Evolutionary conservation across 1,140 invertebrate species (phyloP), one percentile per base, ranked within the genome.

Genomic region (Achroia grisella): DNA sequence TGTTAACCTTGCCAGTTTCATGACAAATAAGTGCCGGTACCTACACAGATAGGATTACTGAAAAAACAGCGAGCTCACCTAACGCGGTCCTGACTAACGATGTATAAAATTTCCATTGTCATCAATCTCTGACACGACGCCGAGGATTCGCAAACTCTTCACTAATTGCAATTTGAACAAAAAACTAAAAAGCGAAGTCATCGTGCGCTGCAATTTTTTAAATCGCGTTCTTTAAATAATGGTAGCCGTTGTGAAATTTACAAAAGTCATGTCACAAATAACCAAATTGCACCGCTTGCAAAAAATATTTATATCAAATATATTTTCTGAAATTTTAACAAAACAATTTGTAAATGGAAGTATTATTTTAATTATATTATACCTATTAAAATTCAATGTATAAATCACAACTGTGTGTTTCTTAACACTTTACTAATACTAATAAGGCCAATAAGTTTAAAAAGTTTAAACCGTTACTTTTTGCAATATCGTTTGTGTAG

Each of bases 31-130:
- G 59, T 62, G 47, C 45, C 48, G 49, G 48, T 64, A 61, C 68
- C 61, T 66, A 61, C 62, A 61, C 50, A 63, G 60, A 60, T 64
- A 56, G 73, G 63, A 79, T 81, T 71, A 77, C 71, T 73, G 68
- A 78, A 77, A 82, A 82, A 82, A 77, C 70, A 78, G 62, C 70
- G 60, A 35, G 63, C 64, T 77, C 72, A 78, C 72, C 71, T 77
- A 82, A 80, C 74, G 61, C 70, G 68, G 61, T 74, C 59, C 63
- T 69, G 76, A 64, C 78, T 82, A 82, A 83, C 79, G 79, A 83
- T 77, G 79, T 83, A 83, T 83, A 83, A 83, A 83, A 83, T 83
- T 82, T 83, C 74, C 79, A 83, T 83, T 83, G 79, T 83, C 79
- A 83, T 83, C 79, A 83, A 83, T 83, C 79, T 83, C 79, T 80